Evolutionary conservation across 1,140 invertebrate genomes (phyloP).

Genomic region (Portunus trituberculatus): DNA sequence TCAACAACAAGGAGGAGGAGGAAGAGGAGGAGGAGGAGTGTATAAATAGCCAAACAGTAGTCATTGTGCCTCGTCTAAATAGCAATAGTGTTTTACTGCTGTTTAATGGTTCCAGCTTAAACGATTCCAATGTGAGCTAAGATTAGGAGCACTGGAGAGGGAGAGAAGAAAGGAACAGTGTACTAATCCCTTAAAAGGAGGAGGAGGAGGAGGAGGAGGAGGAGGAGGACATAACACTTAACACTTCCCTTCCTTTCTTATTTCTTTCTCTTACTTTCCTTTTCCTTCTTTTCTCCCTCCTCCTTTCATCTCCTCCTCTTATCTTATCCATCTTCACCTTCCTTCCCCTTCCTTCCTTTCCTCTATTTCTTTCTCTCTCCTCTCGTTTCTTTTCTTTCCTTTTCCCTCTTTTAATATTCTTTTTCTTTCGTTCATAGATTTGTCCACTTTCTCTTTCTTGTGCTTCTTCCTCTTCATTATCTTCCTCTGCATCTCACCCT

Average conservation of each 20-base stretch:
- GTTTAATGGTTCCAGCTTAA: no score
- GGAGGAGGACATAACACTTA: background rate
- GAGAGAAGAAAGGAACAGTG: background rate
- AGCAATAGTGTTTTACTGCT: no score
- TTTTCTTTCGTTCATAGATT: no score
- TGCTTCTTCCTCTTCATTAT: no score
- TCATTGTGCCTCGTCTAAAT: no score
- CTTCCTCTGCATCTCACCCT: no score
- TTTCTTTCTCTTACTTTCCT: background rate
- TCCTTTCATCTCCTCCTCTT: background rate
- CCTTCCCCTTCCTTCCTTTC: background rate
- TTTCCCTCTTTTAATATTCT: no score
- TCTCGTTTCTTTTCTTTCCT: background rate
- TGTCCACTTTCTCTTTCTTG: no score
- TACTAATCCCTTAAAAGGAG: background rate
- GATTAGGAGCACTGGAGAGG: background rate
- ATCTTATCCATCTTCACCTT: background rate
- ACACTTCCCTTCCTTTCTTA: background rate
- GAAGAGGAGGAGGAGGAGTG: no score
- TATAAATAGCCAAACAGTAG: no score
- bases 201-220: slow-evolving; percentile 28
- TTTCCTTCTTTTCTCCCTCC: background rate
- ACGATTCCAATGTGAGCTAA: no score
- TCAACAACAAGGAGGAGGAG: no score
- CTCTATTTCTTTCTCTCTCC: background rate